A percentile compares a stretch with the other conserved stretches of the same genome.
phyloP scores from a whole-genome alignment of 1,140 invertebrate genomes.

The Drosophila bipectinata region DNA sequence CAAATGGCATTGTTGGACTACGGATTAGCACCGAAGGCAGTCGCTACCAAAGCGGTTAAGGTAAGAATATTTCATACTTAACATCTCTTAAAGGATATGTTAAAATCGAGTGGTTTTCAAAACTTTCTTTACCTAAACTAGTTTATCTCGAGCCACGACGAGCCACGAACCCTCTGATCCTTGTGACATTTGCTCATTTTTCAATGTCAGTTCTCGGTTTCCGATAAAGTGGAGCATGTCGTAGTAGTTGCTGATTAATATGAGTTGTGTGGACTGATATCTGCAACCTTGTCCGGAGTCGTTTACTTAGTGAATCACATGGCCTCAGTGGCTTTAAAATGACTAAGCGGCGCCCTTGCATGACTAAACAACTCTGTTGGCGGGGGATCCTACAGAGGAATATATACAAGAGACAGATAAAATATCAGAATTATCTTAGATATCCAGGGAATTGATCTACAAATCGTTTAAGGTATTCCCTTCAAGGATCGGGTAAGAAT shows the following conservation, averaged over 20 bases:
- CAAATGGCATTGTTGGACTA: slow-evolving; percentile 49
- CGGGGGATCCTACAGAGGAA: background rate
- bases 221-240: slow-evolving; percentile 59
- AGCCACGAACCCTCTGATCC: slow-evolving; percentile 39
- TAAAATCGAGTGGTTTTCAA: background rate
- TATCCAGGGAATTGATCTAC: no score
- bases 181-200: slow-evolving; percentile 55
- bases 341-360: slow-evolving; percentile 25
- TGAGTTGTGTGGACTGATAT: slow-evolving; percentile 39
- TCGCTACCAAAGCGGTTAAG: slow-evolving; percentile 2
- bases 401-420: background rate
- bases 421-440: no score
- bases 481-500: no score
- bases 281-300: slow-evolving; percentile 56
- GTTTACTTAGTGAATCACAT: slow-evolving; percentile 58
- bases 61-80: no score
- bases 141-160: slow-evolving; percentile 28
- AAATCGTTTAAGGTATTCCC: no score
- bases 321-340: slow-evolving; percentile 26
- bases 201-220: slow-evolving; percentile 34
- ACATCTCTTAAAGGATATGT: slow-evolving; percentile 4
- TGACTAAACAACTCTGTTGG: slow-evolving; percentile 43
- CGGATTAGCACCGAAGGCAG: slow-evolving; percentile 63
- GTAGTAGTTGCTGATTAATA: slow-evolving; percentile 56
- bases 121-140: slow-evolving; percentile 40